These are phyloP conservation scores for Aix galericulata DNA, from an alignment of 2,113 vertebrate species.

Conservation along the genomic window DNA sequence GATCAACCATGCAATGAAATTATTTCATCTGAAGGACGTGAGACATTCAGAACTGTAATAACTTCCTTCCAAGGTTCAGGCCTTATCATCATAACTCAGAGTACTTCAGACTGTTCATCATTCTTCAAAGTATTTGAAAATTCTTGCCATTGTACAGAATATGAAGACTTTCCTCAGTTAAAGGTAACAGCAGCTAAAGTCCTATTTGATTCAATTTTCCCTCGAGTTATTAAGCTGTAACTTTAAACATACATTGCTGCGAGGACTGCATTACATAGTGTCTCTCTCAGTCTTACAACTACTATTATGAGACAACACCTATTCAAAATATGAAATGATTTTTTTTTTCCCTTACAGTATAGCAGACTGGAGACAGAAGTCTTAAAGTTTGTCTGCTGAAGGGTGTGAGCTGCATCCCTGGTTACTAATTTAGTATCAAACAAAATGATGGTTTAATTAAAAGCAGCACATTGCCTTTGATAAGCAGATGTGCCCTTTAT, in stretches of 20 bases:
- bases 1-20: not conserved
- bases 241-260: conserved; percentile 57
- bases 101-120: conserved; percentile 18
- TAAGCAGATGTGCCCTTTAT: conserved; percentile 76
- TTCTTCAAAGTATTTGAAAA: conserved; percentile 43
- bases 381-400: conserved; percentile 47
- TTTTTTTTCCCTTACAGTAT: conserved; percentile 51
- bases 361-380: conserved; percentile 46
- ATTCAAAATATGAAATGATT: conserved; percentile 69
- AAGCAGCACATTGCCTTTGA: conserved; percentile 68
- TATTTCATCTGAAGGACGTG: conserved; percentile 29
- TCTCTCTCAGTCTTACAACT: conserved; percentile 70
- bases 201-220: conserved; percentile 43
- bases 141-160: not conserved
- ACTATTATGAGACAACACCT: conserved; percentile 73
- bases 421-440: conserved; percentile 74
- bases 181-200: not conserved
- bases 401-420: conserved; percentile 67
- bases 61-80: not conserved
- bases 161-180: not conserved
- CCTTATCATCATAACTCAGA: not conserved
- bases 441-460: conserved; percentile 76
- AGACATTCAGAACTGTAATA: conserved; percentile 13
- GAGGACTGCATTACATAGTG: conserved; percentile 71
- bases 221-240: conserved; percentile 65